Base-by-base conservation (phyloP, 2,888 invertebrate genomes). In the Folsomia candida region DNA sequence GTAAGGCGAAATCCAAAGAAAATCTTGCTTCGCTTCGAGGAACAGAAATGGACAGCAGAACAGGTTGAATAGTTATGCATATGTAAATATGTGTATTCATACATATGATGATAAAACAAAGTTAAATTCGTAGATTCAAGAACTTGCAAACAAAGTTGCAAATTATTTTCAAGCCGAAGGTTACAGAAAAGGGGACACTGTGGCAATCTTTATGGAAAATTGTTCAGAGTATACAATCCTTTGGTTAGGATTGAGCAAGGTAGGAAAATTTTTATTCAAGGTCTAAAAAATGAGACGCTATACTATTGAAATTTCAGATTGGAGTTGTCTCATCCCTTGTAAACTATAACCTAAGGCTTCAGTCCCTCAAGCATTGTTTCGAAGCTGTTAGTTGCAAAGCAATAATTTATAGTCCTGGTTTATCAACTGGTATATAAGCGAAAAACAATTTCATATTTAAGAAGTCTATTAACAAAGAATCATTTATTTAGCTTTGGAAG, bases 181-280 rank as follows among this genome's bases (percentile, higher is more conserved):
- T 18, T 90, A 91, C 78, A 89, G 90, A 80, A 90, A 90, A 75
- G 97, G 95, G 0, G 94, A 98, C 83, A 88, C 90, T 0, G 91
- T 99, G 0, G 96, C 91, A 0, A 85, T 99, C n/a, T 89, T 94
- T 83, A 87, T 97, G 86, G 94, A 94, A 83, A 97, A 96, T 83
- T 88, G 92, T 54, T 92, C 95, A 0, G 95, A 98, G 83, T 94
- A 91, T 84, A 90, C 97, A 1, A 90, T 90, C 51, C 89, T 90
- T 57, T 99, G 98, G 97, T 85, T 99, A 68, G 98, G 97, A 0
- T 86, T 95, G 66, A 72, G 71, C 61, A 73, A 71, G 69, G 70
- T 76, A 57, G 64, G 51, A 57, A 51, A 27, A 57, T 28, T 66
- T 54, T 66, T 25, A 24, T 26, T 6, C 51, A 58, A 27, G 54